Evolutionary conservation across 1,140 invertebrate genomes (phyloP), one percentile per base, ranked within the genome.

Genomic region (Artemia franciscana): DNA sequence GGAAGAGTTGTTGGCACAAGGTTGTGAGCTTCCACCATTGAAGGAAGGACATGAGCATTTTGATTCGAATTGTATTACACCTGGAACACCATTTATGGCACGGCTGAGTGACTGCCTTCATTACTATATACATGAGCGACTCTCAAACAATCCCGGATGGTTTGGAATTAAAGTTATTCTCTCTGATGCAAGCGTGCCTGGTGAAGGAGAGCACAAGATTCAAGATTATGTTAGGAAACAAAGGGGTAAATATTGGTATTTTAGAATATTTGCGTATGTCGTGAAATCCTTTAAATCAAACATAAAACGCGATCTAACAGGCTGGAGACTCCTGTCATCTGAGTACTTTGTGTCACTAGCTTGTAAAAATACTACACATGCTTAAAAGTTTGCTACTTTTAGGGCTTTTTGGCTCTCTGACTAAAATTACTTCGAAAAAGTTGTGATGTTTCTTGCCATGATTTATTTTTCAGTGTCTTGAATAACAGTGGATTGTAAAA

Each of bases 171-270:
- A 94, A 74, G 87, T 98, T 0, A 93, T 98, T 67, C 77, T 98
- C 15, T 98, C 93, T 9, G 95, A 98, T 78, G 94, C 96, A 1
- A 98, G 95, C 79, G 91, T 93, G 5, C 94, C 94, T 12, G 94
- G 94, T 21, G 94, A 98, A 77, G 94, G 94, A 23, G 94, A 98
- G 75, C 94, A 98, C 71, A 98, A 98, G 76, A 98, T 98, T 67
- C 98, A 98, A 94, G 93, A 98, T 75, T 98, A 83, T 73, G 95
- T 98, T 66, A 78, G 95, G n/a, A 83, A 82, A 69, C 94, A 98
- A 75, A 82, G 92, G 78, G 82, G 83, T 84, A 69, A 64, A n/a
- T 59, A 57, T 18, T 63, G 58, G 23, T 26, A 28, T 25, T 62
- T 62, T 62, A 59, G 28, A 61, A 60, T 62, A 59, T 62, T 62